These are phyloP conservation scores for Sarcophaga variegata DNA, from an alignment of 2,888 invertebrate genomes.

Conservation along the genomic window DNA sequence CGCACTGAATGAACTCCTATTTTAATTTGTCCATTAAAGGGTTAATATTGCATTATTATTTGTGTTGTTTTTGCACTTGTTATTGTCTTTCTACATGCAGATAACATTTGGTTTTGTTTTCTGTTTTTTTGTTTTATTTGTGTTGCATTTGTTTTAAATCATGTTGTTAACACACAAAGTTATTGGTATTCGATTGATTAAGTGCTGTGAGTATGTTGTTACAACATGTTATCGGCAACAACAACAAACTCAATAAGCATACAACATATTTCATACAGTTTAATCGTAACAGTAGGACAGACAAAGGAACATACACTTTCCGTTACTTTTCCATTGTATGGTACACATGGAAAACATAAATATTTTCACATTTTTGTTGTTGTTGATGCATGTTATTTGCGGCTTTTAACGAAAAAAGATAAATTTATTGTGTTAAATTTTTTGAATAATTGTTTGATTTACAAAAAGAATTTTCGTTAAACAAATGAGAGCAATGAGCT, in stretches of 20 bases:
- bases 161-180: slow-evolving; percentile 62
- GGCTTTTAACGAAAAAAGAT: slow-evolving; percentile 35
- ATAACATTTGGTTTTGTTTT: slow-evolving; percentile 10
- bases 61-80: slow-evolving; percentile 6
- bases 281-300: slow-evolving; percentile 28
- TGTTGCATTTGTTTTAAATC: slow-evolving; percentile 57
- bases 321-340: slow-evolving; percentile 49
- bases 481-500: background rate
- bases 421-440: slow-evolving; percentile 62
- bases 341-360: background rate
- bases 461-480: background rate
- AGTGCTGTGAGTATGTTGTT: slow-evolving; percentile 71
- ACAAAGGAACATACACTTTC: slow-evolving; percentile 27
- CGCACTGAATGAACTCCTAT: background rate
- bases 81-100: background rate
- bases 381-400: background rate
- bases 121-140: slow-evolving; percentile 28
- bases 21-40: background rate
- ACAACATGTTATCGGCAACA: slow-evolving; percentile 55
- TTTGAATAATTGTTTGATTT: slow-evolving; percentile 64
- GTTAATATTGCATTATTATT: slow-evolving; percentile 32
- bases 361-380: slow-evolving; percentile 14
- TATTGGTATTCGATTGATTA: slow-evolving; percentile 73
- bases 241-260: slow-evolving; percentile 10
- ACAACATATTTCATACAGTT: slow-evolving; percentile 30